Evolutionary conservation across 1,140 invertebrate species (phyloP), one percentile per base, ranked within the genome.

Genomic region (Scaptomyza pallida): DNA sequence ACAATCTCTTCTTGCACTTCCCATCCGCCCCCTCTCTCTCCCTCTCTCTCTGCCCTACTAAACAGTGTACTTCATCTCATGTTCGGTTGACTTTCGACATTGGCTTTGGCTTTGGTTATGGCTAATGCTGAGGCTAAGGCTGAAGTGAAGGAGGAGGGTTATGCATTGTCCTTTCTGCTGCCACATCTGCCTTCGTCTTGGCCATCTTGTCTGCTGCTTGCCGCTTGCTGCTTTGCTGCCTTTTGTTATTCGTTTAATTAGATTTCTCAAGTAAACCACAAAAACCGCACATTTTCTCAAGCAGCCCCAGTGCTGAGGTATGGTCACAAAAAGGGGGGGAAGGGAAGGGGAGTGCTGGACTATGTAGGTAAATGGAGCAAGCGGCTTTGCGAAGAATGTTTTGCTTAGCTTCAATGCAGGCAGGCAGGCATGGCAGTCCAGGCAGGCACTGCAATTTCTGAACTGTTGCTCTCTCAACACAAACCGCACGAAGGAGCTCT

Each of bases 201-300:
- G n/a, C n/a, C n/a, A n/a, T n/a, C n/a, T n/a, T 40, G 81, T 64
- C 75, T 71, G 33, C 10, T 41, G 44, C 60, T 21, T 77, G 64
- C 43, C 75, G 78, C 30, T 61, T 54, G 73, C 81, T 40, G 81
- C n/a, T n/a, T n/a, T n/a, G 64, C 75, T n/a, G n/a, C n/a, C n/a
- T n/a, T 71, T 80, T 82, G 82, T 75, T 86, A 82, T 89, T 83
- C 78, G 74, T 89, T 83, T 89, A 89, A 89, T 89, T 89, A 89
- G 85, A 89, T 89, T 89, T 89, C 83, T 89, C 85, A 75, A 89
- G 79, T 74, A 77, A 76, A 72, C 83, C 83, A 52, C 83, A 89
- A 59, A 60, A 83, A 83, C 83, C 83, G 79, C 76, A 89, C 79
- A 79, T 89, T 80, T 86, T 86, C 82, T 86, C 83, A 82, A 74